phyloP scores from a whole-genome alignment of 2,888 invertebrate species.

The Drosophila gaucha region DNA sequence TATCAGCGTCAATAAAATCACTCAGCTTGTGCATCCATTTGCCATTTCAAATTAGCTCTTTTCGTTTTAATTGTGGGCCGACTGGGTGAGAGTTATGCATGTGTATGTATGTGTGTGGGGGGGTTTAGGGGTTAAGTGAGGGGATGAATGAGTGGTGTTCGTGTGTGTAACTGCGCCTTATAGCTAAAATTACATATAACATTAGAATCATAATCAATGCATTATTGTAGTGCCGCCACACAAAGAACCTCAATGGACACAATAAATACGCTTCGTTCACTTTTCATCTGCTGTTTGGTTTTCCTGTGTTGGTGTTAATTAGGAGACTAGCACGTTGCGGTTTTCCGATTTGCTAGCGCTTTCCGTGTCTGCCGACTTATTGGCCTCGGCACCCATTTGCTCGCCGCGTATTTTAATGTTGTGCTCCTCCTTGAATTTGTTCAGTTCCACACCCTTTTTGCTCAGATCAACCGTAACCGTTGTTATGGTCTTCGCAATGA shows the following conservation, averaged over 20 bases:
- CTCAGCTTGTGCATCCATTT: slow-evolving; percentile 36
- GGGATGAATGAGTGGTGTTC: slow-evolving; percentile 23
- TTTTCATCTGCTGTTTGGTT: slow-evolving; percentile 28
- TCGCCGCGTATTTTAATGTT: slow-evolving; percentile 93
- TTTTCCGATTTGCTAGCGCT: slow-evolving; percentile 82
- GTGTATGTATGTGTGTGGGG: slow-evolving; percentile 2
- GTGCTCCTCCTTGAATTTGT: slow-evolving; percentile 95
- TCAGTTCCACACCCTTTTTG: slow-evolving; percentile 95
- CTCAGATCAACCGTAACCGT: slow-evolving; percentile 92
- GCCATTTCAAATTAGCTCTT: slow-evolving; percentile 29
- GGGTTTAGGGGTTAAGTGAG: slow-evolving; percentile 12
- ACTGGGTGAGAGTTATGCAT: slow-evolving; percentile 39
- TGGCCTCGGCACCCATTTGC: slow-evolving; percentile 85
- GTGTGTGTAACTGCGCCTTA: slow-evolving; percentile 65
- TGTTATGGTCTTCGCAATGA: slow-evolving; percentile 92
- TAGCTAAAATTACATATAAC: slow-evolving; percentile 76
- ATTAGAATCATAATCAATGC: slow-evolving; percentile 69
- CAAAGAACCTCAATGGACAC: slow-evolving; percentile 48
- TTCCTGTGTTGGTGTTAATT: slow-evolving; percentile 60
- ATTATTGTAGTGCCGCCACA: slow-evolving; percentile 46
- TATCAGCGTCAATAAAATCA: slow-evolving; percentile 69
- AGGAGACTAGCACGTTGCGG: slow-evolving; percentile 86
- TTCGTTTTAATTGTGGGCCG: slow-evolving; percentile 60
- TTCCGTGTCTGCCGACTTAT: slow-evolving; percentile 64
- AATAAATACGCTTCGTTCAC: slow-evolving; percentile 63